Conservation (phyloP, 1,140 invertebrate genomes). For the Tetraneura akinire region DNA sequence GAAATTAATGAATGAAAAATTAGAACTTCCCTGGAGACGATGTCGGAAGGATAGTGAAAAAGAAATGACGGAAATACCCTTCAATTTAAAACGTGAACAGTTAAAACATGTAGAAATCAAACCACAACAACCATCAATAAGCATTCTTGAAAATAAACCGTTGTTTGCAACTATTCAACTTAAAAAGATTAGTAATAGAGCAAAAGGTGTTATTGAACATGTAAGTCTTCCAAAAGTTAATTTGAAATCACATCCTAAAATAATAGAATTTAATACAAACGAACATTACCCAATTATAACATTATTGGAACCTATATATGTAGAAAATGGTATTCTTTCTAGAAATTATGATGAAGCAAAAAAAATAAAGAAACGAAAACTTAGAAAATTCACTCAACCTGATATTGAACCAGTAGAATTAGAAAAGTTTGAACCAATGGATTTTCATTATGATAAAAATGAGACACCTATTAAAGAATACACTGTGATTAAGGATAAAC, state of each 20-base stretch:
- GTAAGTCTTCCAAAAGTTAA: slow-evolving; percentile 66
- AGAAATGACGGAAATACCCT: not conserved
- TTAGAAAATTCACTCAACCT: slow-evolving; percentile 56
- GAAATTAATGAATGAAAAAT: slow-evolving; percentile 52
- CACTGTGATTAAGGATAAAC: not conserved
- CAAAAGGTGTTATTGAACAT: slow-evolving; percentile 61
- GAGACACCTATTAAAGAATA: slow-evolving; percentile 59
- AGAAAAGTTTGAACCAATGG: slow-evolving; percentile 61
- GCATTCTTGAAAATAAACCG: slow-evolving; percentile 59
- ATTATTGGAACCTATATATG: slow-evolving; percentile 53
- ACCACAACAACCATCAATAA: slow-evolving; percentile 58
- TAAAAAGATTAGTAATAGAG: slow-evolving; percentile 63
- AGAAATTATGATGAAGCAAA: slow-evolving; percentile 71
- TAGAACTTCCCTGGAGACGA: slow-evolving; percentile 54
- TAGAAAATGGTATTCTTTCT: slow-evolving; percentile 68
- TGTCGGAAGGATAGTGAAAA: not conserved
- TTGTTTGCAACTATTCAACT: slow-evolving; percentile 68
- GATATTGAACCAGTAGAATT: slow-evolving; percentile 61
- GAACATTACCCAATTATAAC: slow-evolving; percentile 2
- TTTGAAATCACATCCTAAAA: slow-evolving; percentile 67
- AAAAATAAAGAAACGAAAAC: slow-evolving; percentile 66
- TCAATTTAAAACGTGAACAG: not conserved
- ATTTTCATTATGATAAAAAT: slow-evolving; percentile 55
- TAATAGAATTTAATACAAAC: slow-evolving; percentile 61
- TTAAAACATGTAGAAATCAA: slow-evolving; percentile 55